Evolutionary conservation across 2,113 vertebrate species (phyloP).

Genomic region (Montifringilla adamsi): DNA sequence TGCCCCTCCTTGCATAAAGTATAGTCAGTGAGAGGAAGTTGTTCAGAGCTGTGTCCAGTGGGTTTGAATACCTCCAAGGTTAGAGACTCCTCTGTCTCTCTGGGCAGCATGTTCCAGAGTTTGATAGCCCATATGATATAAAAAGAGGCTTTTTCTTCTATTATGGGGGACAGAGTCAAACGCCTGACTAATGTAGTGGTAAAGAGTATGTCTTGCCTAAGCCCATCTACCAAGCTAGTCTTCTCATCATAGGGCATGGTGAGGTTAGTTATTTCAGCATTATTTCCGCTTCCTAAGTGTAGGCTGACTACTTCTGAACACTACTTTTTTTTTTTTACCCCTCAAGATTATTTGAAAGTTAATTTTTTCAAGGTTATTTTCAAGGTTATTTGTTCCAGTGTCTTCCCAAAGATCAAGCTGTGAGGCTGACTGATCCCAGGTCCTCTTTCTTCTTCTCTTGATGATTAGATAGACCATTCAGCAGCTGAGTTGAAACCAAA

Average conservation of each 20-base stretch:
- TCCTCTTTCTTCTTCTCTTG: not conserved
- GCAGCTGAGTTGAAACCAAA: not conserved
- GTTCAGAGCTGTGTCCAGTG: not conserved
- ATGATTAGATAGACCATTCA: not conserved
- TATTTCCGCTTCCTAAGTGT: not conserved
- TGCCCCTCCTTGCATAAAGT: not conserved
- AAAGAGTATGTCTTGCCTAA: not conserved
- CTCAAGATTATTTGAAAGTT: not conserved
- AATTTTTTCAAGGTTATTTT: not conserved
- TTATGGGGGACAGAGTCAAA: not conserved
- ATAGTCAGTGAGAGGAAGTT: not conserved
- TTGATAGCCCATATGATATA: not conserved
- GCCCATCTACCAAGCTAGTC: not conserved
- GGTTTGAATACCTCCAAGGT: not conserved
- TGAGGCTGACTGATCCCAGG: not conserved
- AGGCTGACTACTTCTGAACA: not conserved
- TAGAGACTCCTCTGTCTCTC: not conserved
- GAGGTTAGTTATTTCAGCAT: not conserved
- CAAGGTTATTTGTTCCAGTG: not conserved
- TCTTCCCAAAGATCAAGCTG: not conserved
- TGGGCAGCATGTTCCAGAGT: not conserved
- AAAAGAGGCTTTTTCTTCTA: not conserved
- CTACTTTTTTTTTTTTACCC: rapidly evolving
- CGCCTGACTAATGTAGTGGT: not conserved
- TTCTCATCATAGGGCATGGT: not conserved